Conservation (phyloP, 2,888 invertebrate species). For the Drosophila fulvimacula region DNA sequence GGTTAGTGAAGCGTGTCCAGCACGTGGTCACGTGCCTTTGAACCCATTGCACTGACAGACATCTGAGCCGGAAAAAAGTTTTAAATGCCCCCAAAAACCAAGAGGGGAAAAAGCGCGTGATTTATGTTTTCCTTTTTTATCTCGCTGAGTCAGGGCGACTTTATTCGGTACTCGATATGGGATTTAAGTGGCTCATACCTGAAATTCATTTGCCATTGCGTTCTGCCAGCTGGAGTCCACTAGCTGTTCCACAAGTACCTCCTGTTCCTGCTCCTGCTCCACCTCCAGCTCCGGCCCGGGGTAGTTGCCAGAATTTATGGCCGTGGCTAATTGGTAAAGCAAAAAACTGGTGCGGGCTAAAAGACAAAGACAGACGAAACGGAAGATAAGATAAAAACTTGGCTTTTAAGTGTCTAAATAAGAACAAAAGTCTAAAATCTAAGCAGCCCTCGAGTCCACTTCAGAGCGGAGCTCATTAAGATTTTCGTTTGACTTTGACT, state of each 20-base stretch:
- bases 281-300: conserved; percentile 29
- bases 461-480: conserved; percentile 33
- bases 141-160: background rate
- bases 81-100: conserved; percentile 48
- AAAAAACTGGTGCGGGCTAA: conserved; percentile 70
- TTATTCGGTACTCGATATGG: conserved; percentile 54
- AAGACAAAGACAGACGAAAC: conserved; percentile 3
- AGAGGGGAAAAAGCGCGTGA: conserved; percentile 58
- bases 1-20: conserved; percentile 61
- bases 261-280: conserved; percentile 33
- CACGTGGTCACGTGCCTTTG: conserved; percentile 67
- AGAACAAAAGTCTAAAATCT: conserved; percentile 34
- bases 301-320: conserved; percentile 65
- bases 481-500: conserved; percentile 40
- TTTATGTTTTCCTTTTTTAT: conserved; percentile 55
- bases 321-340: conserved; percentile 74
- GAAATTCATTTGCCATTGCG: conserved; percentile 75
- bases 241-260: conserved; percentile 37
- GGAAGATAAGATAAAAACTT: conserved; percentile 34
- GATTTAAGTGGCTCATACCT: conserved; percentile 63
- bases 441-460: conserved; percentile 18
- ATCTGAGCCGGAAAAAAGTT: conserved; percentile 59
- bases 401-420: conserved; percentile 49
- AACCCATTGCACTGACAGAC: conserved; percentile 60
- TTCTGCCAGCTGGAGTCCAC: conserved; percentile 69